phyloP scores from a whole-genome alignment of 1,140 invertebrate genomes.

The Sitophilus oryzae region DNA sequence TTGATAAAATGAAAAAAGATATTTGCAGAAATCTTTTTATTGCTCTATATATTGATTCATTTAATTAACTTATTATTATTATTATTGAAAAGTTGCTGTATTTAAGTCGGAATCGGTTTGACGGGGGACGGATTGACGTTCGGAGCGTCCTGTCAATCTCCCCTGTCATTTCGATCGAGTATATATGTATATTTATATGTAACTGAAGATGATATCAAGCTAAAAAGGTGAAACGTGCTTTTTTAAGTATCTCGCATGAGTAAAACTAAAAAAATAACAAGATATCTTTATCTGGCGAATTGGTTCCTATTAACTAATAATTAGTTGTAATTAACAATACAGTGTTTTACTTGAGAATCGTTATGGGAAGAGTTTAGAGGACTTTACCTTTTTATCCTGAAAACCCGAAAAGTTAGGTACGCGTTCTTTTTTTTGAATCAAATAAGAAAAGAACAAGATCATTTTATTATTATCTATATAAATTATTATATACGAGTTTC shows the following conservation, averaged over 20 bases:
- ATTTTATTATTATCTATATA: too few relatives aligned
- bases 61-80: slow-evolving; percentile 35
- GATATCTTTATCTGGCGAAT: slow-evolving; percentile 44
- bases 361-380: too few relatives aligned
- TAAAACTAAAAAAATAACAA: slow-evolving; percentile 17
- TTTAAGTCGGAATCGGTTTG: slow-evolving; percentile 27
- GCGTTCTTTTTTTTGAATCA: too few relatives aligned
- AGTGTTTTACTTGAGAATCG: slow-evolving; percentile 23
- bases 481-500: too few relatives aligned
- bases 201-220: slow-evolving; percentile 43
- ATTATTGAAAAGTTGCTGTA: slow-evolving; percentile 38
- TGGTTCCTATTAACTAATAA: slow-evolving; percentile 51
- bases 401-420: too few relatives aligned
- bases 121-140: background rate
- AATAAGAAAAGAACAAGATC: too few relatives aligned
- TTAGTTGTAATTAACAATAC: slow-evolving; percentile 46
- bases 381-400: too few relatives aligned
- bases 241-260: slow-evolving; percentile 19
- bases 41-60: too few relatives aligned
- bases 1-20: slow-evolving; percentile 11
- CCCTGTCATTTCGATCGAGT: background rate
- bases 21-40: slow-evolving; percentile 40
- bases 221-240: slow-evolving; percentile 31
- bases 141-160: background rate
- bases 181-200: slow-evolving; percentile 43